Evolutionary conservation across 2,888 invertebrate species (phyloP).

Genomic region (Lumbricus terrestris): DNA sequence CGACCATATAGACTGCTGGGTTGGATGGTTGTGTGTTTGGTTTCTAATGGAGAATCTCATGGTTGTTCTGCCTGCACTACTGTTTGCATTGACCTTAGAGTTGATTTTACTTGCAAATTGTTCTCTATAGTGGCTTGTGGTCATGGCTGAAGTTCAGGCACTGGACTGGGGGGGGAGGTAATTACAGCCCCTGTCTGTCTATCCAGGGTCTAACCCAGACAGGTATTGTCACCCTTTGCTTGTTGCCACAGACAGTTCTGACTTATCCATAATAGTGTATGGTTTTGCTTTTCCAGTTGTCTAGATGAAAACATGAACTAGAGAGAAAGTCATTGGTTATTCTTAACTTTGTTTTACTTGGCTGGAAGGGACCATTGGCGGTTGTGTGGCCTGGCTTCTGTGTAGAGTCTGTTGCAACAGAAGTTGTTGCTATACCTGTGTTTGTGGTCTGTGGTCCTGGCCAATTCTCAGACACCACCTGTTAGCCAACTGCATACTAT

Average conservation of each 20-base stretch:
- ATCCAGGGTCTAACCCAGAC: not conserved
- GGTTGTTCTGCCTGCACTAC: not conserved
- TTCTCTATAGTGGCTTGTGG: not conserved
- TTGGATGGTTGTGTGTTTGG: not conserved
- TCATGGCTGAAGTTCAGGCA: not conserved
- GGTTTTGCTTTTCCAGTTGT: not conserved
- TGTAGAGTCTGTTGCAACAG: not conserved
- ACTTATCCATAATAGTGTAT: not conserved
- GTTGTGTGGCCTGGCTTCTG: not conserved
- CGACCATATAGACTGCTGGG: no score
- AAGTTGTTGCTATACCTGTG: not conserved
- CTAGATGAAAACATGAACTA: not conserved
- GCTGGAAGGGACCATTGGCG: not conserved
- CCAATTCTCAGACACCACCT: not conserved
- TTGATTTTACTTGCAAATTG: not conserved
- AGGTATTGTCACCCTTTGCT: not conserved
- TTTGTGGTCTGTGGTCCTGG: not conserved
- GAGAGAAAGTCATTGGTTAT: not conserved
- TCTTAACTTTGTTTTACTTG: not conserved
- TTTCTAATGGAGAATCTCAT: not conserved
- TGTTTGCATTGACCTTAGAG: not conserved
- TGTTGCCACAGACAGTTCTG: not conserved
- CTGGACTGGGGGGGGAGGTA: not conserved
- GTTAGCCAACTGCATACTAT: not conserved
- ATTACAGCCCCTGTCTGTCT: not conserved